Conservation (phyloP, 2,888 invertebrate genomes). For the Tetragonisca angustula region DNA sequence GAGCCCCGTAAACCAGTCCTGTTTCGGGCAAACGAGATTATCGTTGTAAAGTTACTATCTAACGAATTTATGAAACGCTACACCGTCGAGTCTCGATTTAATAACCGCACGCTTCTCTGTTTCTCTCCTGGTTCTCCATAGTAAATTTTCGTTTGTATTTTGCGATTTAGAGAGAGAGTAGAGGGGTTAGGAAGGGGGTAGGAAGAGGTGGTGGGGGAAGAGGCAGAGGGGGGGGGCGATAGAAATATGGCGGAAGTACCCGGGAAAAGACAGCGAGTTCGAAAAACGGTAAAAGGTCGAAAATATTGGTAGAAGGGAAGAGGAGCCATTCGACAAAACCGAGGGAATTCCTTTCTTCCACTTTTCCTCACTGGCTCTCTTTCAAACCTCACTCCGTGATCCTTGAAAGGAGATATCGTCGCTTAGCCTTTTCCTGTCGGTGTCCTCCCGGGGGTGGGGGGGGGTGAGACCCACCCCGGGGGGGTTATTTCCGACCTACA, state of each 20-base stretch:
- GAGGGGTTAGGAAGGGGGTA: background rate
- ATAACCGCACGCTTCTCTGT: constrained; percentile 52
- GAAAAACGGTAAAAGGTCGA: constrained; percentile 7
- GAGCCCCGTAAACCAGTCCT: constrained; percentile 45
- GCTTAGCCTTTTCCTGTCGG: constrained; percentile 56
- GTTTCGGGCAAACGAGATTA: constrained; percentile 63
- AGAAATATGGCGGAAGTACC: background rate
- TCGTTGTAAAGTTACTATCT: constrained; percentile 66
- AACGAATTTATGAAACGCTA: constrained; percentile 69
- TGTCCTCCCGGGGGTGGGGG: constrained; percentile 20
- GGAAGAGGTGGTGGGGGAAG: constrained; percentile 3
- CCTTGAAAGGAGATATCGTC: constrained; percentile 63
- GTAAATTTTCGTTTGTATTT: constrained; percentile 21
- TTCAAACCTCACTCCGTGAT: constrained; percentile 45
- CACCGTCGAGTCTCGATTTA: constrained; percentile 66
- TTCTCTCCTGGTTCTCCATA: constrained; percentile 19
- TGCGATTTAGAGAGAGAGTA: constrained; percentile 1
- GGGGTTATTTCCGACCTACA: constrained; percentile 62
- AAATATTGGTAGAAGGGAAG: constrained; percentile 8
- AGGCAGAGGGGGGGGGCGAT: background rate
- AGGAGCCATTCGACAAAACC: constrained; percentile 46
- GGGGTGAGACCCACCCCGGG: background rate
- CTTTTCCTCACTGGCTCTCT: constrained; percentile 42
- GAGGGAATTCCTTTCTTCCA: constrained; percentile 50
- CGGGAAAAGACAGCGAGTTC: background rate